phyloP scores from a whole-genome alignment of 2,797 vertebrate species.

The Pitangus sulphuratus region DNA sequence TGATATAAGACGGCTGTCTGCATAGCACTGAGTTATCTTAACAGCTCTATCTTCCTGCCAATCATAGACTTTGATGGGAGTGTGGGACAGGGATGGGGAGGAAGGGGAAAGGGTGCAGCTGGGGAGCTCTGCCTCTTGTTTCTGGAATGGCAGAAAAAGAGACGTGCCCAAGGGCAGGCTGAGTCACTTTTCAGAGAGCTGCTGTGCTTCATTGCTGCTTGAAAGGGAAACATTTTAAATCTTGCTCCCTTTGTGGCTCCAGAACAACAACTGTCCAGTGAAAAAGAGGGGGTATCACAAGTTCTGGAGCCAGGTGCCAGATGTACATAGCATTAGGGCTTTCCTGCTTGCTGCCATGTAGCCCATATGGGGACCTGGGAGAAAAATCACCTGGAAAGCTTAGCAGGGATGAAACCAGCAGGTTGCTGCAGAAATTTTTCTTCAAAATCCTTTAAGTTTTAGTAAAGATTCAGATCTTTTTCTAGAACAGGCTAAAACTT shows the following conservation, averaged over 20 bases:
- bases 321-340: not conserved
- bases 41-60: not conserved
- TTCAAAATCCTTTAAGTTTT: not conserved
- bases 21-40: not conserved
- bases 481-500: not conserved
- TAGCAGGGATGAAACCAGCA: not conserved
- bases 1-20: not conserved
- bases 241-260: not conserved
- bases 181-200: not conserved
- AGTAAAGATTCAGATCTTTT: not conserved
- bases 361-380: not conserved
- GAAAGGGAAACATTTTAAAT: not conserved
- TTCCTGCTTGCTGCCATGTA: not conserved
- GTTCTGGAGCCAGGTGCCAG: not conserved
- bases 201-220: not conserved
- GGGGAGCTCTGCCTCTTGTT: not conserved
- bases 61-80: fast-evolving
- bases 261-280: not conserved
- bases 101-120: not conserved
- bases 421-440: not conserved
- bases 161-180: not conserved
- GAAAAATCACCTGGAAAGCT: not conserved
- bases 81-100: not conserved
- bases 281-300: not conserved
- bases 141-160: not conserved